Percentiles rank a stretch among this genome's conserved stretches.
Evolutionary conservation across 1,140 invertebrate species (phyloP).

Genomic region (Phortica variegata): DNA sequence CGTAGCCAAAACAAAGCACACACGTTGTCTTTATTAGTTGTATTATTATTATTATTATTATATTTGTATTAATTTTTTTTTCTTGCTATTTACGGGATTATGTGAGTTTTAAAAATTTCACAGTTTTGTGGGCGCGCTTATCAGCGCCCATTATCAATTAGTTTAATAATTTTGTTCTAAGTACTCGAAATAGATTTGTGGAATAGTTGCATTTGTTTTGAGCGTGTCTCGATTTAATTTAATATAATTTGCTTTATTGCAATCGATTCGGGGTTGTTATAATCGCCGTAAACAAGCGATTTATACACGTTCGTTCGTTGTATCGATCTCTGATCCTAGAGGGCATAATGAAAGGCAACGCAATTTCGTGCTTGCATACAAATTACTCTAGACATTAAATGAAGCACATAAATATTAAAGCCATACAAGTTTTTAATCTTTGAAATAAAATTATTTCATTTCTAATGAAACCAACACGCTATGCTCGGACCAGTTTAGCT

Average conservation of each 20-base stretch:
- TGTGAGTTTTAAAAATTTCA: not conserved
- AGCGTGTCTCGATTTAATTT: constrained; percentile 44
- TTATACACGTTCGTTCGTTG: constrained; percentile 26
- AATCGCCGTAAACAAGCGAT: constrained; percentile 12
- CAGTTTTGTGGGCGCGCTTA: constrained; percentile 5
- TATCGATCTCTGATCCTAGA: constrained; percentile 2
- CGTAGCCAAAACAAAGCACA: constrained; percentile 10
- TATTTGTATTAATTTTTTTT: constrained; percentile 4
- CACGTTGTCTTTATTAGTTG: constrained; percentile 11
- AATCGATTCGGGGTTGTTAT: no score
- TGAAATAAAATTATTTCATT: no score
- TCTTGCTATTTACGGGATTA: no score
- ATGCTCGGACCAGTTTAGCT: no score
- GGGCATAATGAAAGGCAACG: constrained; percentile 23
- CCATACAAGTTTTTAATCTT: no score
- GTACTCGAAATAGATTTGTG: constrained; percentile 39
- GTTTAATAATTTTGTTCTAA: constrained; percentile 30
- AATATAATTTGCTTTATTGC: no score
- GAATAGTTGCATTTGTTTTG: constrained; percentile 40
- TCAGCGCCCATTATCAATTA: constrained; percentile 34
- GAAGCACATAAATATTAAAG: no score
- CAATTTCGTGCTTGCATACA: constrained; percentile 37
- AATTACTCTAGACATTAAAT: no score
- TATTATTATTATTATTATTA: no score
- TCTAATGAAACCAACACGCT: no score